A percentile compares a stretch with the other conserved stretches of the same genome.
Evolutionary conservation across 1,140 invertebrate genomes (phyloP).

Genomic region (Ceratitis capitata): DNA sequence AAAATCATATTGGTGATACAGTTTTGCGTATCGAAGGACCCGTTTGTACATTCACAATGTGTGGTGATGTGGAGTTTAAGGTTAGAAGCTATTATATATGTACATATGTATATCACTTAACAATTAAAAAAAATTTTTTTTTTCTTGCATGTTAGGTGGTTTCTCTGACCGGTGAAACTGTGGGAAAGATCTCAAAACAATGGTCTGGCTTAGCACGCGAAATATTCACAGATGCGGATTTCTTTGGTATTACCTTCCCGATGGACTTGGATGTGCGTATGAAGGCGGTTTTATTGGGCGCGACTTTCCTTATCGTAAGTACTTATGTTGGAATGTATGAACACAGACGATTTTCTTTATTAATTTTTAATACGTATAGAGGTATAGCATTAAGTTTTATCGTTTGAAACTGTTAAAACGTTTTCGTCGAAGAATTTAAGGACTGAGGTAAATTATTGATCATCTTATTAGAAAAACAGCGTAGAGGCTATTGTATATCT

Average conservation of each 20-base stretch:
- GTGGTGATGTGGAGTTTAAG: slow-evolving; percentile 81
- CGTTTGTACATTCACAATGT: slow-evolving; percentile 80
- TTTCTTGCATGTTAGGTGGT: slow-evolving; percentile 67
- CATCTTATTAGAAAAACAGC: slow-evolving; percentile 27
- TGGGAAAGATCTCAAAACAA: slow-evolving; percentile 82
- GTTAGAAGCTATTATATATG: slow-evolving; percentile 56
- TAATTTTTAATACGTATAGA: slow-evolving; percentile 44
- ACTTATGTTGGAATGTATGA: too few relatives aligned
- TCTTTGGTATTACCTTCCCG: slow-evolving; percentile 83
- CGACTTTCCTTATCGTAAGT: slow-evolving; percentile 79
- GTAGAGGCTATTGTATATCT: neutral
- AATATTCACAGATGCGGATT: slow-evolving; percentile 79
- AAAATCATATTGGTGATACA: slow-evolving; percentile 79
- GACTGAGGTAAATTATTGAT: slow-evolving; percentile 47
- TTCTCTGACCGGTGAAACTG: slow-evolving; percentile 72
- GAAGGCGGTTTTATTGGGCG: slow-evolving; percentile 82
- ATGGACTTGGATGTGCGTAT: slow-evolving; percentile 82
- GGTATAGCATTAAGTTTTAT: slow-evolving; percentile 44
- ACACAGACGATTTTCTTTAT: too few relatives aligned
- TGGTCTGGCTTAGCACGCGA: slow-evolving; percentile 78
- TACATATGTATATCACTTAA: neutral
- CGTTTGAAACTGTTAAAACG: slow-evolving; percentile 47
- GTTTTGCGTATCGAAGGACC: slow-evolving; percentile 87
- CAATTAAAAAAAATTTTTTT: neutral
- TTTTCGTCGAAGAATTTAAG: slow-evolving; percentile 46